These are phyloP conservation scores for Maconellicoccus hirsutus DNA, from an alignment of 1,140 invertebrate species.

Conservation along the genomic window DNA sequence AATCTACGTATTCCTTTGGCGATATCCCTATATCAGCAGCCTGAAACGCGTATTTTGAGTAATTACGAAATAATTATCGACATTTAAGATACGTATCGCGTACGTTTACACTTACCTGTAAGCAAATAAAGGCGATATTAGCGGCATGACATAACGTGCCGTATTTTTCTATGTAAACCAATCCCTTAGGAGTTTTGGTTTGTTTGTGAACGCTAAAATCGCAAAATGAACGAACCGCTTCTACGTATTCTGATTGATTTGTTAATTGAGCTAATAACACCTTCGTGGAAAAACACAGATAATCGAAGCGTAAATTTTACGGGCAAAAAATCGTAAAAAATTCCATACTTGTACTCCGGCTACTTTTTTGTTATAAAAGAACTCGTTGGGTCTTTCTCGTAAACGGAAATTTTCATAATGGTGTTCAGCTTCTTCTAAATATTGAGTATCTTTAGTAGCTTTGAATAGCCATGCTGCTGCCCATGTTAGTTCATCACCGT, in stretches of 20 bases:
- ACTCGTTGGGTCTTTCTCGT: slow-evolving; percentile 39
- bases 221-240: slow-evolving; percentile 41
- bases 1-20: slow-evolving; percentile 37
- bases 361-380: slow-evolving; percentile 48
- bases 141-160: slow-evolving; percentile 46
- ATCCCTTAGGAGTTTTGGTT: slow-evolving; percentile 42
- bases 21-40: slow-evolving; percentile 38
- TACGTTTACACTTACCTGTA: slow-evolving; percentile 33
- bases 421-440: slow-evolving; percentile 41
- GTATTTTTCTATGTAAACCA: slow-evolving; percentile 44
- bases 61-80: no score
- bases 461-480: slow-evolving; percentile 48
- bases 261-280: slow-evolving; percentile 41
- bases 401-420: slow-evolving; percentile 42
- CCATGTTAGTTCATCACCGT: slow-evolving; percentile 51
- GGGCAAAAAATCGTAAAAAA: background rate
- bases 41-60: slow-evolving; percentile 31
- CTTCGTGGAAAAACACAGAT: slow-evolving; percentile 30
- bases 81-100: background rate
- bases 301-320: no score
- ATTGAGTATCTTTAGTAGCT: slow-evolving; percentile 42
- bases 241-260: slow-evolving; percentile 36
- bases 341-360: slow-evolving; percentile 42
- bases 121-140: slow-evolving; percentile 46
- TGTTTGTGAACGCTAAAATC: slow-evolving; percentile 39